Conservation (phyloP, 2,888 invertebrate species). For the Latrodectus elegans region DNA sequence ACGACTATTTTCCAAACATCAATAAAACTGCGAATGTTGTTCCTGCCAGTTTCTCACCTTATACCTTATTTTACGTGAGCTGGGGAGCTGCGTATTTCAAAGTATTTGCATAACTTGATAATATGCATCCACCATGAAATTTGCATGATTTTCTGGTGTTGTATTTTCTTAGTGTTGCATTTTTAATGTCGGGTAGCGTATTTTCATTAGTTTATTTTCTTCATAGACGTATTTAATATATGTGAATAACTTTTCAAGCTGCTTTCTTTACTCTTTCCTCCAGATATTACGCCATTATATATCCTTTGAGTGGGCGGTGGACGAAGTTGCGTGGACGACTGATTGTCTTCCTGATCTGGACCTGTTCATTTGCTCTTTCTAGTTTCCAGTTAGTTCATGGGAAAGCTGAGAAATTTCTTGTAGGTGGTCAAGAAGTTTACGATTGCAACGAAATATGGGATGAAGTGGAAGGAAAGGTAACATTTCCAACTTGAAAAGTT, state of each 20-base stretch:
- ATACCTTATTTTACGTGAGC: too few relatives aligned
- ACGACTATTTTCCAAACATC: too few relatives aligned
- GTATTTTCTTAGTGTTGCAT: too few relatives aligned
- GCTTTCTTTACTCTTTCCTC: neutral
- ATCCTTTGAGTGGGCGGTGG: slow-evolving; percentile 75
- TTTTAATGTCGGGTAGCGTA: too few relatives aligned
- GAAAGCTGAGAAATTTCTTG: slow-evolving; percentile 72
- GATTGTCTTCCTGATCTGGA: slow-evolving; percentile 76
- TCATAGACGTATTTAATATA: too few relatives aligned
- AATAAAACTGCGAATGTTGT: too few relatives aligned
- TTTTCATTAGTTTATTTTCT: too few relatives aligned
- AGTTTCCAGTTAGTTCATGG: slow-evolving; percentile 75
- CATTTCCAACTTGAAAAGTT: neutral
- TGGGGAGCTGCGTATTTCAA: too few relatives aligned
- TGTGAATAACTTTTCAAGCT: neutral
- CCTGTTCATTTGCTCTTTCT: slow-evolving; percentile 74
- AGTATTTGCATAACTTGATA: too few relatives aligned
- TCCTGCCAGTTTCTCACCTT: too few relatives aligned
- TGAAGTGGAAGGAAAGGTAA: slow-evolving; percentile 54
- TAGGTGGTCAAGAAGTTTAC: slow-evolving; percentile 71
- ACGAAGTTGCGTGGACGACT: slow-evolving; percentile 75
- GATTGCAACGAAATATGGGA: slow-evolving; percentile 69
- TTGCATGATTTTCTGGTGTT: too few relatives aligned
- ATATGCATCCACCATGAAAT: too few relatives aligned
- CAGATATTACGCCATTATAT: slow-evolving; percentile 74